Evolutionary conservation across 1,140 invertebrate species (phyloP).

Genomic region (Maniola jurtina): DNA sequence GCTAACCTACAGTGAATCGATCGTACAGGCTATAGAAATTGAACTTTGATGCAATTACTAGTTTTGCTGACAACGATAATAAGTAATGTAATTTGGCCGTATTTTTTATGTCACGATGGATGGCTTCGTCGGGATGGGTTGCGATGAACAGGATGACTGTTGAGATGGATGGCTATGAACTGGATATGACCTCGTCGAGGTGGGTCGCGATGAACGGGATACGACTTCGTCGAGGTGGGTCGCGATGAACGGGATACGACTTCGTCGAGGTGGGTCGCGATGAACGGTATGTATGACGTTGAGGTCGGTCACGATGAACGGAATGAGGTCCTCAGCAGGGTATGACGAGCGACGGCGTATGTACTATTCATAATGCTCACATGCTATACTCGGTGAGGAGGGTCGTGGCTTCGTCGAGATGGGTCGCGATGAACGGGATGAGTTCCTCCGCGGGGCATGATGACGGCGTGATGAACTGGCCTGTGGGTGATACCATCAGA

Average conservation of each 20-base stretch:
- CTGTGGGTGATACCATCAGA: conserved; percentile 94
- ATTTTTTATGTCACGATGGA: background rate
- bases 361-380: conserved; percentile 71
- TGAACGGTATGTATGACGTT: conserved; percentile 90
- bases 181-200: conserved; percentile 89
- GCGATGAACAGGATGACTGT: conserved; percentile 83
- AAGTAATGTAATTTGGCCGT: too few species aligned
- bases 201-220: conserved; percentile 90
- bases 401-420: conserved; percentile 86
- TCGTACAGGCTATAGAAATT: too few species aligned
- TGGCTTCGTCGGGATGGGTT: conserved; percentile 90
- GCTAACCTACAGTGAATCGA: too few species aligned
- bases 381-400: conserved; percentile 86
- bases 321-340: conserved; percentile 85
- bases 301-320: conserved; percentile 93
- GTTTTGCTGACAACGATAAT: too few species aligned
- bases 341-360: conserved; percentile 85
- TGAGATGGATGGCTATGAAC: conserved; percentile 89
- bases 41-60: too few species aligned
- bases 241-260: conserved; percentile 46
- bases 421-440: conserved; percentile 89
- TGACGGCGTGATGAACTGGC: conserved; percentile 94
- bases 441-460: conserved; percentile 92
- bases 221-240: too few species aligned
- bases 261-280: conserved; percentile 86